Evolutionary conservation across 2,797 vertebrate species (phyloP).

Genomic region (Picus viridis): DNA sequence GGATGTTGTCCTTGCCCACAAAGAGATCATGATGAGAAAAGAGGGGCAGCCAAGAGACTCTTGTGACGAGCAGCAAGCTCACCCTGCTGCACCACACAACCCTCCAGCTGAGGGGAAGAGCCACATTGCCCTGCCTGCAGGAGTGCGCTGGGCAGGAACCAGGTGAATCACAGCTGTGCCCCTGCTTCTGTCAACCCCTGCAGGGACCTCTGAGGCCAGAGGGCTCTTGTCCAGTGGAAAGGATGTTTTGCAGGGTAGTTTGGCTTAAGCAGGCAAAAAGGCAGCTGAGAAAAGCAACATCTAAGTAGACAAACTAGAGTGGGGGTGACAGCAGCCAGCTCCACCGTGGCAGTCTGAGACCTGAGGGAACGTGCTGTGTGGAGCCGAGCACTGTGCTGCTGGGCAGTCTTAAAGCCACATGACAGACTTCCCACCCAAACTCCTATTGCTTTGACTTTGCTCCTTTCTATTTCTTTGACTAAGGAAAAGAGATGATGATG

Average conservation of each 20-base stretch:
- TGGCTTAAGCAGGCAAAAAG: neutral
- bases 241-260: neutral
- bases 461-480: neutral
- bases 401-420: neutral
- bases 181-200: neutral
- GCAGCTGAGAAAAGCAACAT: neutral
- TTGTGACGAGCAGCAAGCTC: neutral
- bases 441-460: neutral
- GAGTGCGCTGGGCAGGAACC: neutral
- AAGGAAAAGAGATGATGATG: neutral
- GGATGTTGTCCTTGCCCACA: neutral
- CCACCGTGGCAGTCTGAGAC: neutral
- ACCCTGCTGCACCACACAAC: rapidly evolving
- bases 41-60: neutral
- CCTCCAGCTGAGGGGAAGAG: neutral
- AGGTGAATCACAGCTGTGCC: neutral
- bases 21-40: neutral
- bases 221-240: neutral
- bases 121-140: rapidly evolving
- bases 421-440: neutral
- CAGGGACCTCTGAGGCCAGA: neutral
- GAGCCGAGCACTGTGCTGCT: neutral
- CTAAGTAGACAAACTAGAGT: neutral
- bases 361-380: neutral
- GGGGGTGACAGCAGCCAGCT: neutral